phyloP scores from a whole-genome alignment of 2,113 vertebrate genomes.

The Phrynosoma platyrhinos region DNA sequence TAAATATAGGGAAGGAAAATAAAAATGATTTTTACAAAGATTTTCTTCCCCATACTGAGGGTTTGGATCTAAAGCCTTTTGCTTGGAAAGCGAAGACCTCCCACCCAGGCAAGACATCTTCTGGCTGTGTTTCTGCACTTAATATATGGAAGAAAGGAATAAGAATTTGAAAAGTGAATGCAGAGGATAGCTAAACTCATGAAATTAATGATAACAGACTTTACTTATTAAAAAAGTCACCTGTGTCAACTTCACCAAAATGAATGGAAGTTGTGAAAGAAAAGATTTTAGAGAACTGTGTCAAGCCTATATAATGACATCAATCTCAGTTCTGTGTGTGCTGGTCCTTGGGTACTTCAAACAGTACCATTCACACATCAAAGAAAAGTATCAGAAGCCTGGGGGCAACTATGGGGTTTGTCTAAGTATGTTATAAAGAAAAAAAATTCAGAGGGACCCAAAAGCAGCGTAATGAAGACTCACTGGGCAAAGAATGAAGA shows the following conservation, averaged over 20 bases:
- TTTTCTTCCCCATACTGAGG: neutral
- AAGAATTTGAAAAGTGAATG: neutral
- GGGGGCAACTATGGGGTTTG: neutral
- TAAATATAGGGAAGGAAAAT: neutral
- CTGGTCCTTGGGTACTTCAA: neutral
- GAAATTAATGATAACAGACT: neutral
- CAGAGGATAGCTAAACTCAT: conserved; percentile 2
- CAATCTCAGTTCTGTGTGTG: neutral
- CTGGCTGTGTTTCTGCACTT: neutral
- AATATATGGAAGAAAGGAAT: neutral
- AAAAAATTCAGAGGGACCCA: neutral
- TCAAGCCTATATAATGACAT: neutral
- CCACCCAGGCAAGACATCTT: neutral
- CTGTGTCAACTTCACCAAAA: conserved; percentile 14
- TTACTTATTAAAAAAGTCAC: neutral
- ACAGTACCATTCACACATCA: neutral
- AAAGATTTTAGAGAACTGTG: neutral
- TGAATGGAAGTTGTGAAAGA: neutral
- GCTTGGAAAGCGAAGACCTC: neutral
- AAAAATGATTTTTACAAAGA: neutral
- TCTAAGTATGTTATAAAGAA: neutral
- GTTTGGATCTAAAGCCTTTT: neutral
- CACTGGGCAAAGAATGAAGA: neutral
- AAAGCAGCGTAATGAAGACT: neutral
- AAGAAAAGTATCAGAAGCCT: neutral